These are phyloP conservation scores for Heloderma charlesbogerti DNA, from an alignment of 2,113 vertebrate species.

Conservation along the genomic window DNA sequence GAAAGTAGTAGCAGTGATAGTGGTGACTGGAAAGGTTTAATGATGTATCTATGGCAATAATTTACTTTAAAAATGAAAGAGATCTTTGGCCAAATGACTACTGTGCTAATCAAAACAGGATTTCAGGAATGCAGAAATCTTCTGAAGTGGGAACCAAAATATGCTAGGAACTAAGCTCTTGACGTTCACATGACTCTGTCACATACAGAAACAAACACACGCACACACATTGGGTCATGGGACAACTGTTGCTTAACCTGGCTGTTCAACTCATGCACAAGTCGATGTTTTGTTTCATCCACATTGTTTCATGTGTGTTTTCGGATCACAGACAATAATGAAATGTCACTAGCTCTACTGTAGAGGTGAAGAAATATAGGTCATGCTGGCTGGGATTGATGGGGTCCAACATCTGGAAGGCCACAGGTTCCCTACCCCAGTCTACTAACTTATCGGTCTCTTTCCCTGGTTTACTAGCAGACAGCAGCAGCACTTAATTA, in stretches of 20 bases:
- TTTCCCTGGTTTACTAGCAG: too few species aligned
- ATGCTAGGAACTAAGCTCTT: background rate
- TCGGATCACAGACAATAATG: background rate
- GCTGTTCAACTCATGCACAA: background rate
- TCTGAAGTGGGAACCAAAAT: background rate
- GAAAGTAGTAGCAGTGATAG: background rate
- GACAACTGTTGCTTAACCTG: background rate
- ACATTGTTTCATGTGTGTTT: background rate
- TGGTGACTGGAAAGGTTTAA: background rate
- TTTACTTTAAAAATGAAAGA: background rate
- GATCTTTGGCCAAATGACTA: background rate
- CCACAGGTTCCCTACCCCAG: too few species aligned
- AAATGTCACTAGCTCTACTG: background rate
- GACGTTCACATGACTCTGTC: background rate
- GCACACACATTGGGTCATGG: background rate
- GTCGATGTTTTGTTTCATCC: background rate
- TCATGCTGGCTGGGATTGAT: too few species aligned
- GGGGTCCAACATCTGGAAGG: too few species aligned
- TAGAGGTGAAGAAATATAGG: too few species aligned
- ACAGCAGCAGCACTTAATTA: too few species aligned
- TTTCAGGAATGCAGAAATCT: background rate
- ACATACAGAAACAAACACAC: background rate
- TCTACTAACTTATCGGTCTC: too few species aligned
- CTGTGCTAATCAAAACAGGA: background rate
- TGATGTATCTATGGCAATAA: background rate